These are phyloP conservation scores for Condylura cristata DNA, from an alignment of 2,113 vertebrate genomes.

Conservation along the genomic window DNA sequence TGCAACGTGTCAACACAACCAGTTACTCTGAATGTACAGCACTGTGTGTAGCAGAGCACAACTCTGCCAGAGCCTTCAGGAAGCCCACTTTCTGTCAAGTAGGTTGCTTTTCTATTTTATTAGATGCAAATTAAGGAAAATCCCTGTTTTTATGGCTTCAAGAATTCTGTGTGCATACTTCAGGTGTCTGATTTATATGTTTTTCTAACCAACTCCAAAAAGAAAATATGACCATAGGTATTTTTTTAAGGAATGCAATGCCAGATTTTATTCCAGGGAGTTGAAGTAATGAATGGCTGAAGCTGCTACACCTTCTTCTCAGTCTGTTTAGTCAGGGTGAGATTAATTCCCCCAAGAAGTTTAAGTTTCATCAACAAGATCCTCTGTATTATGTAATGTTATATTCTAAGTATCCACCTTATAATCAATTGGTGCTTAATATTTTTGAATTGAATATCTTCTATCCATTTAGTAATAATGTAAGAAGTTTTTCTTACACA, in stretches of 20 bases:
- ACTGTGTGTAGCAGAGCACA: constrained; percentile 21
- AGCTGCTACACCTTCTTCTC: constrained; percentile 2
- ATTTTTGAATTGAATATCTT: constrained; percentile 23
- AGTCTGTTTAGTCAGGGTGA: background rate
- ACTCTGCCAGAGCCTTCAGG: background rate
- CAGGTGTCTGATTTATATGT: constrained; percentile 68
- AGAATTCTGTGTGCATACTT: constrained; percentile 63
- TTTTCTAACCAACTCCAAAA: constrained; percentile 69
- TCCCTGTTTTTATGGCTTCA: constrained; percentile 50
- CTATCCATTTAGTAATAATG: background rate
- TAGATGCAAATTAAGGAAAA: constrained; percentile 71
- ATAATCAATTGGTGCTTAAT: background rate
- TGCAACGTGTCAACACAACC: constrained; percentile 39
- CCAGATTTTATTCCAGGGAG: constrained; percentile 60
- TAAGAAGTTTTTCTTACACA: background rate
- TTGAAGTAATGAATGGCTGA: constrained; percentile 18
- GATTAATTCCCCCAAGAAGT: background rate
- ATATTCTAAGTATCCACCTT: background rate
- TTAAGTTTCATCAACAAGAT: background rate
- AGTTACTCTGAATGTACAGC: constrained; percentile 53
- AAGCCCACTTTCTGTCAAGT: constrained; percentile 77
- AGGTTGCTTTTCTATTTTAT: constrained; percentile 72
- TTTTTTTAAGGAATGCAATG: constrained; percentile 37
- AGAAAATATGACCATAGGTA: constrained; percentile 67
- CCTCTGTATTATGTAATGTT: background rate